Conservation (phyloP, 2,797 vertebrate genomes). For the Oreochromis grahami region DNA sequence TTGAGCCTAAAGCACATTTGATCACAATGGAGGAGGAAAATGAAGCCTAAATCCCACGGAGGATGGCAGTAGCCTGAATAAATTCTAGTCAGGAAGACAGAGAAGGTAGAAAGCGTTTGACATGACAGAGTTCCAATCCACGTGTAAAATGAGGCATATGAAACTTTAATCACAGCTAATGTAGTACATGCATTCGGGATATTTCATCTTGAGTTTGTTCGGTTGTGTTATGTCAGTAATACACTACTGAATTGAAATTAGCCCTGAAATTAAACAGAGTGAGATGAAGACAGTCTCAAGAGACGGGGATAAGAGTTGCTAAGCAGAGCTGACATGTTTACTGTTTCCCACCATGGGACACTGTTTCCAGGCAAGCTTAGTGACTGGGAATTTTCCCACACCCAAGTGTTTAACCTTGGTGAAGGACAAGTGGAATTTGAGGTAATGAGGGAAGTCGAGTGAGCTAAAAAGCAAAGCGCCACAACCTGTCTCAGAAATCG, state of each 20-base stretch:
- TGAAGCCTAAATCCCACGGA: constrained; percentile 5
- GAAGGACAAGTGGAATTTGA: constrained; percentile 25
- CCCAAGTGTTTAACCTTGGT: constrained; percentile 37
- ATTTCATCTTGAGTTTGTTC: neutral
- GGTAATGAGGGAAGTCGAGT: neutral
- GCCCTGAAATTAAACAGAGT: neutral
- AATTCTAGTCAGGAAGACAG: neutral
- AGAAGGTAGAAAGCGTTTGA: neutral
- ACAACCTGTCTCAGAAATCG: constrained; percentile 16
- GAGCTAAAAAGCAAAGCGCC: neutral
- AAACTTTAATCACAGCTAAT: neutral
- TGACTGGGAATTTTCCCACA: constrained; percentile 53
- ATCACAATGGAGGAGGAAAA: constrained; percentile 43
- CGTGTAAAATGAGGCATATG: neutral
- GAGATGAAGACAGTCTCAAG: neutral
- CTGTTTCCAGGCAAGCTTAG: constrained; percentile 41
- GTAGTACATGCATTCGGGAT: neutral
- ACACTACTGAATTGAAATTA: neutral
- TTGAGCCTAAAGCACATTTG: constrained; percentile 28
- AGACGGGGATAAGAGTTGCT: neutral
- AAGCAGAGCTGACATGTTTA: constrained; percentile 33
- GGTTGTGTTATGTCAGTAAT: neutral
- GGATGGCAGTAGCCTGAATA: constrained; percentile 8
- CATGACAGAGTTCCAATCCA: neutral
- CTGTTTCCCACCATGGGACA: constrained; percentile 18